Evolutionary conservation across 23 tunicate species (phyloP).

Genomic region (Botrylloides violaceus): DNA sequence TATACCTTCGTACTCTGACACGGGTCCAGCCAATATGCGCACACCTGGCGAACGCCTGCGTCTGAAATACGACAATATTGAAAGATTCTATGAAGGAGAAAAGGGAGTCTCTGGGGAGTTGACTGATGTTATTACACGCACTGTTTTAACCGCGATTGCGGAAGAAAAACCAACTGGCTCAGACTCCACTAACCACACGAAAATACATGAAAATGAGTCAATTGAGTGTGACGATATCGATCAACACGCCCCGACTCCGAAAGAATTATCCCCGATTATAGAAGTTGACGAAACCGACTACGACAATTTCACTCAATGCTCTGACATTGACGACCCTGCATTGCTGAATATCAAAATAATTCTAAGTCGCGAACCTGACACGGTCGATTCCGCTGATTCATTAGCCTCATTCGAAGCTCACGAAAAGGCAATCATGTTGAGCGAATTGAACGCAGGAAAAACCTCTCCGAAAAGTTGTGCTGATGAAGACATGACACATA

Average conservation of each 20-base stretch:
- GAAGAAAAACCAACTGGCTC: not conserved
- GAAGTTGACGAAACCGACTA: slow-evolving; percentile 27
- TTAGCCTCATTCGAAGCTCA: slow-evolving; percentile 78
- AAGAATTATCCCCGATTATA: slow-evolving; percentile 14
- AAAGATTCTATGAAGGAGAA: not conserved
- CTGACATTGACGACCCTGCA: not conserved
- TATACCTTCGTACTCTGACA: not conserved
- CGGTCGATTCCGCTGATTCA: slow-evolving; percentile 50
- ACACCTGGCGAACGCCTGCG: not conserved
- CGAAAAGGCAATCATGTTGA: slow-evolving; percentile 22
- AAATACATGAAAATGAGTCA: too few relatives aligned
- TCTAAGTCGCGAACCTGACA: not conserved
- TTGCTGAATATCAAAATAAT: not conserved
- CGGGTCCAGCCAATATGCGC: not conserved
- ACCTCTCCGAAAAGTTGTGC: not conserved
- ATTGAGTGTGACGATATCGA: slow-evolving; percentile 2
- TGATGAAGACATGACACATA: slow-evolving; percentile 21
- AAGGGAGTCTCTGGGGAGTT: not conserved
- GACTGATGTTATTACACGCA: not conserved
- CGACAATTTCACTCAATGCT: not conserved
- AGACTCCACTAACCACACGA: too few relatives aligned
- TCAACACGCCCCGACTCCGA: not conserved
- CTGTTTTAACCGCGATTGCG: not conserved
- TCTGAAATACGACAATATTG: not conserved
- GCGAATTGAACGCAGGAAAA: slow-evolving; percentile 6